Percentiles rank a stretch among this genome's conserved stretches.
phyloP scores from a whole-genome alignment of 2,797 vertebrate species.

The Sciaenops ocellatus region DNA sequence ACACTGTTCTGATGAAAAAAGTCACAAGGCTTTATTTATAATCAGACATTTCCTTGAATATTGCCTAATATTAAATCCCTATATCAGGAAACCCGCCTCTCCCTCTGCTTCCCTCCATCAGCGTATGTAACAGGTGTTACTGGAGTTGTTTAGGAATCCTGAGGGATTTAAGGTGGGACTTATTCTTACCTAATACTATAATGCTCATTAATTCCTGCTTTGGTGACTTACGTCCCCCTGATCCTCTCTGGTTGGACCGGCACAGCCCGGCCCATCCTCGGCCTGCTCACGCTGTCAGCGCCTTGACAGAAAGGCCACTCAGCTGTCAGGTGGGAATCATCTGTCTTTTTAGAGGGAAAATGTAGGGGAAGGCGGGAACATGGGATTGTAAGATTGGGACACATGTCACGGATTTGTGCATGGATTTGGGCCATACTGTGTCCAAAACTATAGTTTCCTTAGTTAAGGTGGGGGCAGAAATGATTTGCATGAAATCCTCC shows the following conservation, averaged over 20 bases:
- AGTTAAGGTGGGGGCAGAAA: background rate
- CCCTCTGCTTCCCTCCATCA: slow-evolving; percentile 36
- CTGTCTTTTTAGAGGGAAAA: slow-evolving; percentile 11
- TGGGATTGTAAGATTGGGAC: background rate
- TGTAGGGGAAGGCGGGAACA: slow-evolving; percentile 3
- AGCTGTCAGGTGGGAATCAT: slow-evolving; percentile 16
- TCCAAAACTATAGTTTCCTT: background rate
- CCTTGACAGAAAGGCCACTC: background rate
- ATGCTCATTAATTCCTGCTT: slow-evolving; percentile 88
- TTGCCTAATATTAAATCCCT: background rate
- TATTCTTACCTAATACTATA: slow-evolving; percentile 88
- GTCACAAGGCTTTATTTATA: background rate
- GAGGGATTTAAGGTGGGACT: slow-evolving; percentile 79
- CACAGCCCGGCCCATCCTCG: slow-evolving; percentile 35
- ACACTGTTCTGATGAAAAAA: background rate
- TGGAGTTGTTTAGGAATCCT: slow-evolving; percentile 84
- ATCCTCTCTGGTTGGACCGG: slow-evolving; percentile 65
- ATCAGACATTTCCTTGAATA: background rate
- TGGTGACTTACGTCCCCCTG: slow-evolving; percentile 80
- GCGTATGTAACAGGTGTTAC: slow-evolving; percentile 83
- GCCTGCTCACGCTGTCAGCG: slow-evolving; percentile 30
- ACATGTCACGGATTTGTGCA: background rate
- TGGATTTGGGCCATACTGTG: background rate
- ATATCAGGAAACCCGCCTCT: slow-evolving; percentile 21
- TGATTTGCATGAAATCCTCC: background rate